These are phyloP conservation scores for Salvelinus sp. DNA, from an alignment of 2,113 vertebrate species.

Conservation along the genomic window DNA sequence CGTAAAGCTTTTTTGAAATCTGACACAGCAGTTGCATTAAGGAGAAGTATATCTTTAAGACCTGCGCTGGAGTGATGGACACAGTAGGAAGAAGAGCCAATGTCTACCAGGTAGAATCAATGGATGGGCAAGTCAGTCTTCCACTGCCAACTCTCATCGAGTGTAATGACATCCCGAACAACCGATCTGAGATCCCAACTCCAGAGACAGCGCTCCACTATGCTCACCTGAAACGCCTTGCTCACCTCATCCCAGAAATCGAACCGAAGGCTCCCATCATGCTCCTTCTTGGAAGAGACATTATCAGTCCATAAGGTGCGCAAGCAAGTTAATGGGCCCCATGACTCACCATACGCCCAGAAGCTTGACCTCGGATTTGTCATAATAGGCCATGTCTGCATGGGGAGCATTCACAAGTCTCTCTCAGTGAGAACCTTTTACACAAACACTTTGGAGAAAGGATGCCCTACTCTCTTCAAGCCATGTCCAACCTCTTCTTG, in stretches of 20 bases:
- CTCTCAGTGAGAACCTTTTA: neutral
- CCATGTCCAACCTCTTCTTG: slow-evolving; percentile 5
- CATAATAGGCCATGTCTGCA: slow-evolving; percentile 3
- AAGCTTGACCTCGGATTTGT: slow-evolving; percentile 7
- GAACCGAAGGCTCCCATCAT: neutral
- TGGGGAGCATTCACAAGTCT: slow-evolving; percentile 2
- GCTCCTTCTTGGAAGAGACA: slow-evolving; percentile 1
- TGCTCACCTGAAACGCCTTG: too few species aligned
- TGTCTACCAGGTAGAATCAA: too few species aligned
- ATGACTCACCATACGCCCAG: slow-evolving; percentile 1
- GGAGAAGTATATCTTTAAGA: too few species aligned
- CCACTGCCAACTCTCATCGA: too few species aligned
- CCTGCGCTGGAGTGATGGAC: too few species aligned
- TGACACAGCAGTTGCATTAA: too few species aligned
- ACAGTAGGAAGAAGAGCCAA: too few species aligned
- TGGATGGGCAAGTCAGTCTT: too few species aligned
- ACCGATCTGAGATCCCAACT: slow-evolving; percentile 4
- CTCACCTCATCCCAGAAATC: too few species aligned
- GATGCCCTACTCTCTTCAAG: neutral
- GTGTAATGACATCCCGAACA: too few species aligned
- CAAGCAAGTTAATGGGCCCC: neutral
- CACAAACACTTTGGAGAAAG: slow-evolving; percentile 19
- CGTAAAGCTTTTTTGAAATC: too few species aligned
- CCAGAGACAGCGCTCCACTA: too few species aligned
- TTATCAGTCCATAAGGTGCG: slow-evolving; percentile 4